A percentile compares a stretch with the other conserved stretches of the same genome.
Evolutionary conservation across 2,888 invertebrate genomes (phyloP).

Genomic region (Zeuzera pyrina): DNA sequence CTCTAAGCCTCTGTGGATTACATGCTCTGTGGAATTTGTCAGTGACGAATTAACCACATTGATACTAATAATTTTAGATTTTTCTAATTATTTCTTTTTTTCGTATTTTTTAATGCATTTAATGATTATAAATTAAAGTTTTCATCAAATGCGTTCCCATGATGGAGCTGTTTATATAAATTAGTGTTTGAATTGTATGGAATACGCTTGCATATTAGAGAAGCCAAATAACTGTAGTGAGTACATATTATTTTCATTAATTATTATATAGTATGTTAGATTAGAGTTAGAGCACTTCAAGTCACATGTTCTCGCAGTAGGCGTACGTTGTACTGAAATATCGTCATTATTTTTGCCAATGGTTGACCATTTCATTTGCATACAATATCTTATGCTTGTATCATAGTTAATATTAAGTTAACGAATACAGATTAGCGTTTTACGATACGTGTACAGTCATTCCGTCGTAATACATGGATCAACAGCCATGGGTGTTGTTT

Average conservation of each 20-base stretch:
- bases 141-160: slow-evolving; percentile 19
- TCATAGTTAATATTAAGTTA: slow-evolving; percentile 4
- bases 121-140: slow-evolving; percentile 13
- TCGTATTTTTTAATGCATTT: too few species aligned
- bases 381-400: slow-evolving; percentile 59
- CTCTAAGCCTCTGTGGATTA: too few species aligned
- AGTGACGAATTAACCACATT: too few species aligned
- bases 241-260: slow-evolving; percentile 24
- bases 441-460: too few species aligned
- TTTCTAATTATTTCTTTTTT: too few species aligned
- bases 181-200: slow-evolving; percentile 44
- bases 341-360: slow-evolving; percentile 46
- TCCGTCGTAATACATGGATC: too few species aligned
- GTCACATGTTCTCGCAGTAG: slow-evolving; percentile 33
- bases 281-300: slow-evolving; percentile 30
- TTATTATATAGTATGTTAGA: slow-evolving; percentile 28
- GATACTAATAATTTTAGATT: too few species aligned
- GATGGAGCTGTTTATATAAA: slow-evolving; percentile 44
- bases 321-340: slow-evolving; percentile 35
- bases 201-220: slow-evolving; percentile 41
- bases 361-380: slow-evolving; percentile 56
- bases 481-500: too few species aligned
- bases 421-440: neutral
- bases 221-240: slow-evolving; percentile 51
- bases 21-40: too few species aligned